These are phyloP conservation scores for Phrynocephalus versicolor DNA, from an alignment of 2,113 vertebrate species.

Conservation along the genomic window DNA sequence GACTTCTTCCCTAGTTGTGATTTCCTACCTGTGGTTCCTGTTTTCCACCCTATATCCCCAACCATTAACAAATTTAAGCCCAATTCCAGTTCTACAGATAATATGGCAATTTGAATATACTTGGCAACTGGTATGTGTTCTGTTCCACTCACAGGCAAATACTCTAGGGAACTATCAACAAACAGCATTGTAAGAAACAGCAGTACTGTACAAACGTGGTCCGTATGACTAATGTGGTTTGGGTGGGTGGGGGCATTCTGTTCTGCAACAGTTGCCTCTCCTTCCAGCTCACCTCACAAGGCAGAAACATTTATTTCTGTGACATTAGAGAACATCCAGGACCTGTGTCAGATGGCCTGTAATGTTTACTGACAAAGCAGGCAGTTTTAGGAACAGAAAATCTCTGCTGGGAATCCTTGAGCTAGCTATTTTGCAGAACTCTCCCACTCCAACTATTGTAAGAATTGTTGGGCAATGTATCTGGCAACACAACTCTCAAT, in stretches of 20 bases:
- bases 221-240: not conserved
- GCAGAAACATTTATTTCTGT: not conserved
- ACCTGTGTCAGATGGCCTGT: not conserved
- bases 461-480: not conserved
- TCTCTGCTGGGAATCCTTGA: not conserved
- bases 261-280: not conserved
- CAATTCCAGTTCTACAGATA: not conserved
- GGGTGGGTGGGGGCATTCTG: not conserved
- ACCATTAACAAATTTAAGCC: not conserved
- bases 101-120: not conserved
- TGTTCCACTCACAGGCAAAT: not conserved
- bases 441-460: not conserved
- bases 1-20: no score
- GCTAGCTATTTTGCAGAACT: not conserved
- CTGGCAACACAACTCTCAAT: not conserved
- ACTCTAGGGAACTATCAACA: not conserved
- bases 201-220: not conserved
- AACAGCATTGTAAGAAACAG: not conserved
- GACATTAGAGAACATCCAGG: not conserved
- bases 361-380: fast-evolving
- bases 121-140: not conserved
- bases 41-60: no score
- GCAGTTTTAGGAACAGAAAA: not conserved
- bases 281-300: not conserved
- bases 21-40: no score